Base-by-base conservation (phyloP, 2,113 vertebrate species). In the Stigmatopora argus region DNA sequence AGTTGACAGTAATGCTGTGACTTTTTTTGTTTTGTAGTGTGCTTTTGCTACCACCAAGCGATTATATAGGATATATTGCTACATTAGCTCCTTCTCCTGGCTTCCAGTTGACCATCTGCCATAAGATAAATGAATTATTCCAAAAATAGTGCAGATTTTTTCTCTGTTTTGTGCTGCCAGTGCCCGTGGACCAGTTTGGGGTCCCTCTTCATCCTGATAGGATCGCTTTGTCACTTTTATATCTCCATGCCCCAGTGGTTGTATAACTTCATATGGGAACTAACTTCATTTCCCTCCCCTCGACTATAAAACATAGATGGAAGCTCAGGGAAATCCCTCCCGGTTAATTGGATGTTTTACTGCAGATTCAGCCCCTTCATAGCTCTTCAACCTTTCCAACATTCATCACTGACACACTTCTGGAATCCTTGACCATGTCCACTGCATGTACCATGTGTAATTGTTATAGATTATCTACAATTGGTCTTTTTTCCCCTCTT, bases 261-360 rank as follows among this genome's bases (percentile, higher is more conserved):
- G 75, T 73, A 69, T 73, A 86, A 77, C 67, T 59, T 66, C 58
- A 62, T 70, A 71, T 73, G 66, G 74, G 55, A 67, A 73, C 70
- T 59, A 67, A 78, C 41, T 38, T 7, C 14, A 4, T 3, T 4
- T 7, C 34, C 31, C 21, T 38, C 51, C 45, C 48, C 51, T 60
- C 3, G 44, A 69, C 71, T 66, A 62, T 67, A 76, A 79, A 35
- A 65, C 65, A 71, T 70, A 74, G 70, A 13, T 19, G 64, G 55
- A 73, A 19, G 66, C 41, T 65, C 62, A 65, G 70, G 67, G 71
- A 74, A 69, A 70, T 70, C 75, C 65, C 71, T 55, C 31, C 72
- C 78, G 7, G 72, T 69, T 85, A 85, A 86, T 84, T 87, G 73
- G 49, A 66, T 75, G 35, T 74, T 73, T 73, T 74, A 56, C 69